phyloP scores from a whole-genome alignment of 1,140 invertebrate species.

The Harpegnathos saltator region DNA sequence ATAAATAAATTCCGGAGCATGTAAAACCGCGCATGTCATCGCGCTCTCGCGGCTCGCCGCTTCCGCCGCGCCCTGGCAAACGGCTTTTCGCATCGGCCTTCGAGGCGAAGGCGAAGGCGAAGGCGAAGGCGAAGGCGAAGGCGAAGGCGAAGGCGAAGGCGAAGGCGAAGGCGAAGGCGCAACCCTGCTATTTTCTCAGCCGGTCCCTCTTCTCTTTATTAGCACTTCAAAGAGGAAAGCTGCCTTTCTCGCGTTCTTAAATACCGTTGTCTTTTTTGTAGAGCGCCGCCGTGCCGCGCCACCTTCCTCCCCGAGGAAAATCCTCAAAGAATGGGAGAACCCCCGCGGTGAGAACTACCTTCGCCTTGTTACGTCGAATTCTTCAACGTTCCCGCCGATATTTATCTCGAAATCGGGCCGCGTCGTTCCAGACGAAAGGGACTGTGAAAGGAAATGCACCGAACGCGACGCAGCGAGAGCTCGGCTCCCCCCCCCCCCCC shows the following conservation, averaged over 20 bases:
- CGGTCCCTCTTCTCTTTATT: neutral
- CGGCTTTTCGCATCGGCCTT: too few relatives aligned
- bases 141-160: too few relatives aligned
- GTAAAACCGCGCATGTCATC: too few relatives aligned
- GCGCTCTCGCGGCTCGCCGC: neutral
- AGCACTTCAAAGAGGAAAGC: constrained; percentile 47
- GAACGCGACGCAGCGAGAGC: neutral
- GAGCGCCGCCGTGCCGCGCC: neutral
- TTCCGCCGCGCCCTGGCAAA: too few relatives aligned
- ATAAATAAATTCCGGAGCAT: too few relatives aligned
- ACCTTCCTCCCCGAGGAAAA: neutral
- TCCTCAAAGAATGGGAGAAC: neutral
- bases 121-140: too few relatives aligned
- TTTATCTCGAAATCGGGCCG: constrained; percentile 2
- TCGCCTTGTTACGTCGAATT: neutral
- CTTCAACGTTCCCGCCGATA: neutral
- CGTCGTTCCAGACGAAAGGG: neutral
- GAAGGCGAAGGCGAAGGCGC: too few relatives aligned
- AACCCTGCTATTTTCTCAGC: neutral
- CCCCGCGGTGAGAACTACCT: neutral
- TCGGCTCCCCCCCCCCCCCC: too few relatives aligned
- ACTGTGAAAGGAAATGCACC: neutral
- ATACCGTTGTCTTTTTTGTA: neutral
- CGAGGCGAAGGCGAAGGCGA: too few relatives aligned
- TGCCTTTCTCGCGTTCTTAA: constrained; percentile 19